Evolutionary conservation across 2,888 invertebrate genomes (phyloP), one percentile per base, ranked within the genome.

Genomic region (Heliconius erato): DNA sequence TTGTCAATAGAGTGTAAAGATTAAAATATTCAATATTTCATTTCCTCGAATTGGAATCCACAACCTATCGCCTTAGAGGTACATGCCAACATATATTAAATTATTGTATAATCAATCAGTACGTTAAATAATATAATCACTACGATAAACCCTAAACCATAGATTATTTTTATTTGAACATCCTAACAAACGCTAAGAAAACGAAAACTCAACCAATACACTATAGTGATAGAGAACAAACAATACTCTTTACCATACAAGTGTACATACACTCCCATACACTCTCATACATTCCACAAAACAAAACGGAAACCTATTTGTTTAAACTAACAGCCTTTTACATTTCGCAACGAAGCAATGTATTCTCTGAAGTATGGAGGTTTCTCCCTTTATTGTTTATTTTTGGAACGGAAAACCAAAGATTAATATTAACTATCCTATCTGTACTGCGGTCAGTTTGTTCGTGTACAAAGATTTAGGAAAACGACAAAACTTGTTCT

Each of bases 341-440:
- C 59, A 54, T 40, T n/a, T 26, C 35, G 23, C 35, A 63, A 7
- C 44, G 72, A 91, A 94, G 90, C 92, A 94, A 94, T 94, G 92
- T 92, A 91, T 92, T 92, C 91, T 91, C 87, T 84, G 85, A 87
- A 88, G 87, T 87, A 86, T 88, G 89, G 88, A 89, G 87, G 88
- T 89, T 84, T 88, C 85, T 86, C 87, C 87, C 86, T 86, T 86
- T 86, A 90, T 90, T 93, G 92, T 92, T 93, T 92, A 92, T 91
- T 91, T 91, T 90, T 91, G 91, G 91, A 91, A 65, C 6, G 87
- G 89, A 89, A 91, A 72, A 14, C n/a, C 92, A 91, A 92, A 91
- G 92, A 92, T 91, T 87, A 86, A 87, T 93, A 88, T 65, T 65
- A 78, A 90, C 89, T 90, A 89, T 89, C 89, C 87, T 84, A 59